These are phyloP conservation scores for Trogon melanurus DNA, from an alignment of 2,113 vertebrate genomes.

Conservation along the genomic window DNA sequence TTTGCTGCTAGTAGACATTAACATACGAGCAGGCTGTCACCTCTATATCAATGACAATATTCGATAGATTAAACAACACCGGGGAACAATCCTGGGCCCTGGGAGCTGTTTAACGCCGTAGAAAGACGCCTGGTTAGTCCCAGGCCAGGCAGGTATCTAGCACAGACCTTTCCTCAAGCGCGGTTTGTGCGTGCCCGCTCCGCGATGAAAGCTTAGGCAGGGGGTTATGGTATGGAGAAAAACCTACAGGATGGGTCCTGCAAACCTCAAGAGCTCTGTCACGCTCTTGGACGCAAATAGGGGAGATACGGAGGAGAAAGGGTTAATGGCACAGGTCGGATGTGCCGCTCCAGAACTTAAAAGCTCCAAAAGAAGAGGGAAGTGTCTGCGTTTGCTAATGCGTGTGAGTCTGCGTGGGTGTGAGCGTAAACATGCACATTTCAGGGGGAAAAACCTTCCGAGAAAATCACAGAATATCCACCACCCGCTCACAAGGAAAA, in stretches of 20 bases:
- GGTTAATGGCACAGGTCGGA: neutral
- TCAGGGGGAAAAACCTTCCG: constrained; percentile 37
- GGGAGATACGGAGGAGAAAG: neutral
- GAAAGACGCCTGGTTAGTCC: neutral
- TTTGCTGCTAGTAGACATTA: neutral
- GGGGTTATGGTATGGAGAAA: neutral
- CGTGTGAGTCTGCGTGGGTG: constrained; percentile 25
- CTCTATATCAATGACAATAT: neutral
- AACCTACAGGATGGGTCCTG: neutral
- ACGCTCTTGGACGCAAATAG: neutral
- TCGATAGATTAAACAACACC: neutral
- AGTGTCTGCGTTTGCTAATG: constrained; percentile 50
- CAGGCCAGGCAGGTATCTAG: neutral
- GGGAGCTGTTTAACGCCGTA: neutral
- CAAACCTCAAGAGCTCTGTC: neutral
- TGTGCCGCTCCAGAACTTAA: constrained; percentile 16
- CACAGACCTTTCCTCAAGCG: neutral
- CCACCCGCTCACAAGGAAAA: constrained; percentile 37
- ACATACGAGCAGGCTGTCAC: neutral
- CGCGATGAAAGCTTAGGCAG: neutral
- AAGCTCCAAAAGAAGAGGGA: constrained; percentile 22
- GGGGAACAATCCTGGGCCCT: neutral
- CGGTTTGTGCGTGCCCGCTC: neutral
- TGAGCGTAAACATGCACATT: constrained; percentile 47
- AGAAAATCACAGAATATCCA: constrained; percentile 49